A percentile compares a stretch with the other conserved stretches of the same genome.
phyloP scores from a whole-genome alignment of 2,888 invertebrate species.

The Xylocampa areola region DNA sequence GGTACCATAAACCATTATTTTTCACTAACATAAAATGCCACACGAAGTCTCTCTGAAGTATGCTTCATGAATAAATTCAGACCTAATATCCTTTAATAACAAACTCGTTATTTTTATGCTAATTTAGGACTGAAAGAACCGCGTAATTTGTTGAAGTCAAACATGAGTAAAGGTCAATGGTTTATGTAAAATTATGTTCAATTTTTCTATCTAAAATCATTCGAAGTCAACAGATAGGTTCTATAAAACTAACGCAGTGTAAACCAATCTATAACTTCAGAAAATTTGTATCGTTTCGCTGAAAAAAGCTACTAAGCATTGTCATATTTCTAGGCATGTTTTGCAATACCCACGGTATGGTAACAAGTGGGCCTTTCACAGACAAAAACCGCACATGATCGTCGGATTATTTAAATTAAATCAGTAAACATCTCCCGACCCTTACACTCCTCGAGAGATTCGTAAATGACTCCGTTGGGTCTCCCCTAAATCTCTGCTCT shows the following conservation, averaged over 20 bases:
- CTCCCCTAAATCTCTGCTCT: constrained; percentile 5
- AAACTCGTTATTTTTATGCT: constrained; percentile 54
- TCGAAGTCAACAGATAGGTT: neutral
- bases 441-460: constrained; percentile 2
- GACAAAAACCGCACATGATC: neutral
- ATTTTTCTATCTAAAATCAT: neutral
- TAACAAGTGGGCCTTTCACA: too few relatives aligned
- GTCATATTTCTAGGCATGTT: too few relatives aligned
- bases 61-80: constrained; percentile 47
- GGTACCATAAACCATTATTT: constrained; percentile 1
- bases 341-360: too few relatives aligned
- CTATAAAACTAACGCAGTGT: too few relatives aligned
- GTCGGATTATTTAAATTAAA: neutral
- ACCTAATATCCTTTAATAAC: constrained; percentile 42
- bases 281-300: too few relatives aligned
- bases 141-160: constrained; percentile 37
- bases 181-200: neutral
- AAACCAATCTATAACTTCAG: too few relatives aligned
- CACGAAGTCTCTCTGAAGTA: constrained; percentile 23
- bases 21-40: constrained; percentile 6
- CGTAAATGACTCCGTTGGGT: constrained; percentile 3
- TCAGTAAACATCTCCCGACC: neutral
- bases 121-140: constrained; percentile 40
- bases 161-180: constrained; percentile 13
- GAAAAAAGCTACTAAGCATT: too few relatives aligned